Conservation (phyloP, 2,113 vertebrate species). For the Nesoenas mayeri region DNA sequence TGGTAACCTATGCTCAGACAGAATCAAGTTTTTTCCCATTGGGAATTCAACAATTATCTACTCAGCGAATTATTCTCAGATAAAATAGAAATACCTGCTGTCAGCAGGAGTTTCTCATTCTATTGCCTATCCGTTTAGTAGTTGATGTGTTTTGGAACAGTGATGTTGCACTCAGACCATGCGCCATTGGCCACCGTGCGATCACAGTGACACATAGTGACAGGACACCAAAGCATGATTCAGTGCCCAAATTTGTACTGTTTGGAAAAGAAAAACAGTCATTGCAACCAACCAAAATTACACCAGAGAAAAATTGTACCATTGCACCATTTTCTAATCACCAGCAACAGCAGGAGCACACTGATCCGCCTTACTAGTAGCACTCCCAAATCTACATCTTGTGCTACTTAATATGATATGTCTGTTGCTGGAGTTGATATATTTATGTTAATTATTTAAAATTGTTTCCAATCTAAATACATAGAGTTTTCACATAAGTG, state of each 20-base stretch:
- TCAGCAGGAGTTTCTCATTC: conserved; percentile 68
- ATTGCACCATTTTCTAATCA: not conserved
- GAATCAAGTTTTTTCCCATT: conserved; percentile 73
- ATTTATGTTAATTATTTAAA: conserved; percentile 32
- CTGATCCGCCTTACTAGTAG: not conserved
- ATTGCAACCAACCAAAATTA: conserved; percentile 43
- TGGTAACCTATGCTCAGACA: conserved; percentile 78
- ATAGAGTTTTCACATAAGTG: not conserved
- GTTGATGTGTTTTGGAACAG: not conserved
- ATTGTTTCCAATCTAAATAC: conserved; percentile 18
- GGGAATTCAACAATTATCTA: conserved; percentile 78
- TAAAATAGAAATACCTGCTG: conserved; percentile 72
- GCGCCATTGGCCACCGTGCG: conserved; percentile 14
- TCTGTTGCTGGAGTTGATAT: not conserved
- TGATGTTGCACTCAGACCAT: conserved; percentile 21
- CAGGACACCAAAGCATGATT: conserved; percentile 42
- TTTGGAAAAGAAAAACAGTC: not conserved
- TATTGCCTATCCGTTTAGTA: conserved; percentile 11
- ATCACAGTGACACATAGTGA: conserved; percentile 15
- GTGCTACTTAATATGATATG: not conserved
- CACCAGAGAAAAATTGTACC: conserved; percentile 32
- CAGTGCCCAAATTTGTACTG: conserved; percentile 25
- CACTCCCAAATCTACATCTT: not conserved
- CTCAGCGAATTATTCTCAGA: conserved; percentile 75
- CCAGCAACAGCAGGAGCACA: not conserved